Base-by-base conservation (phyloP, 2,113 vertebrate genomes). In the Etheostoma spectabile region DNA sequence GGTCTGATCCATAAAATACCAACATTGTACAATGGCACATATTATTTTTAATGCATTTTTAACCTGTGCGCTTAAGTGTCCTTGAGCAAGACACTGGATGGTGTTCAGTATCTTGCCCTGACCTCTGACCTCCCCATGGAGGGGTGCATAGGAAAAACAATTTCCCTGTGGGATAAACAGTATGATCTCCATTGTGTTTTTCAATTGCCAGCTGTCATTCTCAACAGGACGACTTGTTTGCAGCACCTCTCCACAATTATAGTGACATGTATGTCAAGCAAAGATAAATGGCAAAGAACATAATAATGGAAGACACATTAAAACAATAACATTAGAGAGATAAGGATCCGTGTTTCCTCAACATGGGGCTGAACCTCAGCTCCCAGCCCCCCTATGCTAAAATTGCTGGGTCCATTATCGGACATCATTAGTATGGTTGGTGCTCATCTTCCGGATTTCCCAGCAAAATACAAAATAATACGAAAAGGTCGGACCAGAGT, bases 311-410 rank as follows among this genome's bases (percentile, higher is more conserved):
- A 15, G 6, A 18, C 2, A 30, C 4, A 15, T 45, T 33, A 67
- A 65, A 65, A 63, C 35, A 64, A 4, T n/a, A 35, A 30, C 13
- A 22, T 65, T 1, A 19, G 27, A 33, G n/a, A 69, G 64, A 77
- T 46, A 52, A 1, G 38, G 60, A 78, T 86, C 67, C 62, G 49
- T 67, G 74, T 78, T 80, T 73, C 35, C 48, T 68, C 51, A 27
- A n/a, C 42, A 48, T 53, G 67, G 75, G 80, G 77, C 69, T 87
- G 74, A 70, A 79, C 80, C 73, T 72, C 59, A 55, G 76, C 55
- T 66, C 19, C 62, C 55, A 14, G 22, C 52, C 21, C 52, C 52
- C 10, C 56, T n/a, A 21, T 21, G 84, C 80, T 80, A 74, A 56
- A 38, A 49, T 0, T 0, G 1, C 35, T 68, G 45, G 4, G 16